Conservation (phyloP, 2,797 vertebrate genomes). For the Orestias chungarensis region DNA sequence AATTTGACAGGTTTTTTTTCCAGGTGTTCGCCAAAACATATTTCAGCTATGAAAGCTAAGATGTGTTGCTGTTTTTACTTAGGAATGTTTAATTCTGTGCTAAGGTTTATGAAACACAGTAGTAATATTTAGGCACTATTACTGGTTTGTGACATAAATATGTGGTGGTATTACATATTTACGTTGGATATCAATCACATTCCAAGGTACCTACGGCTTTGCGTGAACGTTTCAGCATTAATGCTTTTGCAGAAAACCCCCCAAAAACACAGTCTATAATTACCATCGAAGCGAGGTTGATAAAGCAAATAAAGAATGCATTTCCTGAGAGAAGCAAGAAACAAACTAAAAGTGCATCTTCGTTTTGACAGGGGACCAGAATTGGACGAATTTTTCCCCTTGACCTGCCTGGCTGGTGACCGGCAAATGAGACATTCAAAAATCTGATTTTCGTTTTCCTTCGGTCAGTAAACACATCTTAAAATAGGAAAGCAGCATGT, state of each 20-base stretch:
- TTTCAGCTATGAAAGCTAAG: background rate
- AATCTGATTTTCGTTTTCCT: background rate
- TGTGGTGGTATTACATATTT: background rate
- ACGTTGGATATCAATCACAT: background rate
- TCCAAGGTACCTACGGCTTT: background rate
- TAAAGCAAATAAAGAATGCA: background rate
- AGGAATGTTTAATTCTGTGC: background rate
- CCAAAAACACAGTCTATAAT: background rate
- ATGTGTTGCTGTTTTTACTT: background rate
- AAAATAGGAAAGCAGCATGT: constrained; percentile 2
- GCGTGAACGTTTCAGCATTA: background rate
- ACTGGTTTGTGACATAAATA: too few species aligned
- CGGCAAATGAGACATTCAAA: background rate
- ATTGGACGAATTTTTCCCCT: background rate
- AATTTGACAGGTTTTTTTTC: constrained; percentile 2
- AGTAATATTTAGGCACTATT: background rate
- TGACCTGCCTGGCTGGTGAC: constrained; percentile 4
- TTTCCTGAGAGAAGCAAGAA: background rate
- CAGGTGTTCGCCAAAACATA: background rate
- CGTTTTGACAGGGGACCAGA: background rate
- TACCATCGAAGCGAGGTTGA: background rate
- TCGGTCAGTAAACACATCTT: constrained; percentile 8
- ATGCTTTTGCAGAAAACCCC: background rate
- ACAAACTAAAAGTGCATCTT: background rate
- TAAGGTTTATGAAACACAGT: background rate